These are phyloP conservation scores for Heliothis subflexa DNA, from an alignment of 1,140 invertebrate genomes.

Conservation along the genomic window DNA sequence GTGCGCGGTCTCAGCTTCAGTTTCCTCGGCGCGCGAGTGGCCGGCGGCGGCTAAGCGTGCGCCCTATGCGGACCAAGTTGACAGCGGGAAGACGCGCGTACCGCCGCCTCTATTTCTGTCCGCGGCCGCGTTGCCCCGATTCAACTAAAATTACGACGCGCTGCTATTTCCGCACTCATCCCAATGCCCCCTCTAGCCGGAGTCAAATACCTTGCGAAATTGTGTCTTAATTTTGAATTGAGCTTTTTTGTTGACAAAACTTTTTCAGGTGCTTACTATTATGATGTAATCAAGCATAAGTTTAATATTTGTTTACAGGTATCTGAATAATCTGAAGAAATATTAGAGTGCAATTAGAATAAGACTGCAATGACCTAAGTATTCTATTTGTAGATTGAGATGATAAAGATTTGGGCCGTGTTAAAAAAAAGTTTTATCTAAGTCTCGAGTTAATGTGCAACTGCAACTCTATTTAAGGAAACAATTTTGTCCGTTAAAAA, in stretches of 20 bases:
- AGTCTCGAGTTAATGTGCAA: too few relatives aligned
- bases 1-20: constrained; percentile 44
- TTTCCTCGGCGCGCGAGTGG: constrained; percentile 46
- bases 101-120: constrained; percentile 81
- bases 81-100: constrained; percentile 80
- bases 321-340: too few relatives aligned
- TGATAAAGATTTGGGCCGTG: too few relatives aligned
- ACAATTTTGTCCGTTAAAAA: not conserved
- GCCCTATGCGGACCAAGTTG: constrained; percentile 84
- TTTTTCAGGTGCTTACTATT: not conserved
- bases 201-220: constrained; percentile 70
- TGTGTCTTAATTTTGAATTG: constrained; percentile 52
- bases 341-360: too few relatives aligned
- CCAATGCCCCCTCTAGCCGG: constrained; percentile 67
- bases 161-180: constrained; percentile 83
- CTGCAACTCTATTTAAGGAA: too few relatives aligned
- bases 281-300: too few relatives aligned
- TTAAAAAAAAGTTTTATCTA: too few relatives aligned
- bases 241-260: not conserved
- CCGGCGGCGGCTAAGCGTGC: constrained; percentile 71
- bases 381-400: too few relatives aligned
- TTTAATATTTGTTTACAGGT: too few relatives aligned
- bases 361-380: too few relatives aligned
- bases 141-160: constrained; percentile 85
- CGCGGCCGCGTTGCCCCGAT: constrained; percentile 84